Evolutionary conservation across 2,888 invertebrate genomes (phyloP).

Genomic region (Sclerodermus sp.): DNA sequence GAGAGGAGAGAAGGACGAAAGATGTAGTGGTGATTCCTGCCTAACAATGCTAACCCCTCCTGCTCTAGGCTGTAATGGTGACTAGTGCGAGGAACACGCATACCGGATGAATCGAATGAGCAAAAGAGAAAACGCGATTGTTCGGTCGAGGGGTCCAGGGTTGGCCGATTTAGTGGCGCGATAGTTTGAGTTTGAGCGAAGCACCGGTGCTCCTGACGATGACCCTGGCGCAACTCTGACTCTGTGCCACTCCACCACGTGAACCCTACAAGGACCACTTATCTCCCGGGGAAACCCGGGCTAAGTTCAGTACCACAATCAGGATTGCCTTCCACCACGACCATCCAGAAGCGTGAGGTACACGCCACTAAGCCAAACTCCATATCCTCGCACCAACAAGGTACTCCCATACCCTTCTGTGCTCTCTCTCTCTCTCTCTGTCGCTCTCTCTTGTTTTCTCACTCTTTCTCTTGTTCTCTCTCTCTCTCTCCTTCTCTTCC

Average conservation of each 20-base stretch:
- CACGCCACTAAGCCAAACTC: constrained; percentile 26
- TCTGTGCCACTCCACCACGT: constrained; percentile 18
- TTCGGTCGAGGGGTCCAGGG: constrained; percentile 2
- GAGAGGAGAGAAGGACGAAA: neutral
- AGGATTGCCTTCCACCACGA: constrained; percentile 25
- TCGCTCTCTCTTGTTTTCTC: neutral
- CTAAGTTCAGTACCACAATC: constrained; percentile 29
- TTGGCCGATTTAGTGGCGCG: constrained; percentile 15
- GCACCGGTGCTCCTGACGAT: constrained; percentile 19
- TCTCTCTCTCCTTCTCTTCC: neutral
- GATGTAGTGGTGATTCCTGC: neutral
- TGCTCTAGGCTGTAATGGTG: neutral
- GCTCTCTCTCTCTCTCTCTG: neutral
- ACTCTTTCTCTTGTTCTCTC: neutral
- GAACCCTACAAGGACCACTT: constrained; percentile 32
- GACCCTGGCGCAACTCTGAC: constrained; percentile 24
- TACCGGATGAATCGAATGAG: neutral
- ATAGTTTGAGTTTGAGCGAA: constrained; percentile 18
- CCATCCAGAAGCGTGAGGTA: constrained; percentile 19
- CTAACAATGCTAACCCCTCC: too few species aligned
- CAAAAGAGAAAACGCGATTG: constrained; percentile 3
- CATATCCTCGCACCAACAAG: constrained; percentile 4
- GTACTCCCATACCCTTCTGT: too few species aligned
- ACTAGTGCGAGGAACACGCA: neutral
- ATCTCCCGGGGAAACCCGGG: constrained; percentile 26